Percentiles rank a stretch among this genome's conserved stretches.
Conservation (phyloP, 2,888 invertebrate genomes). For the Pseudolycoriella hygida region DNA sequence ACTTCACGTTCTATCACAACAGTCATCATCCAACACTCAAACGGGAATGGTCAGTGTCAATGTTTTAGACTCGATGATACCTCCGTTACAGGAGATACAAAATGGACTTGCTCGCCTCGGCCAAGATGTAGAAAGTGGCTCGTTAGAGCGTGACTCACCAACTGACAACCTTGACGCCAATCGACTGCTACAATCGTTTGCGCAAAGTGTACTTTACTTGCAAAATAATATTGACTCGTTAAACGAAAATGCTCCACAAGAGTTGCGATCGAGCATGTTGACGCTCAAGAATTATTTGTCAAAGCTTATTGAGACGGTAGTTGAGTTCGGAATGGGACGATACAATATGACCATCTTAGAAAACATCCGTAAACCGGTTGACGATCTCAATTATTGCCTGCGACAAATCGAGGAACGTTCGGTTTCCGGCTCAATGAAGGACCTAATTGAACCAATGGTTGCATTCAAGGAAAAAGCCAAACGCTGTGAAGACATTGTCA, state of each 20-base stretch:
- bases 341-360: slow-evolving; percentile 30
- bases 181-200: slow-evolving; percentile 26
- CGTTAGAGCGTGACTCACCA: slow-evolving; percentile 20
- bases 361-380: slow-evolving; percentile 32
- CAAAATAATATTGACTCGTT: slow-evolving; percentile 26
- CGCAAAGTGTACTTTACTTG: slow-evolving; percentile 26
- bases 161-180: slow-evolving; percentile 26
- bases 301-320: slow-evolving; percentile 36
- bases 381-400: slow-evolving; percentile 30
- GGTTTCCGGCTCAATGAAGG: slow-evolving; percentile 23
- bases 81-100: slow-evolving; percentile 40
- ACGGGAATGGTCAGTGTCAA: slow-evolving; percentile 27
- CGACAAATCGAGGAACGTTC: slow-evolving; percentile 27
- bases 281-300: slow-evolving; percentile 35
- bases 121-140: slow-evolving; percentile 28
- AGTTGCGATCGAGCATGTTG: slow-evolving; percentile 20
- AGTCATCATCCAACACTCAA: slow-evolving; percentile 18
- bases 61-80: slow-evolving; percentile 31
- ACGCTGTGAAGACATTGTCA: slow-evolving; percentile 18
- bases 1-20: slow-evolving; percentile 32
- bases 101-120: slow-evolving; percentile 32
- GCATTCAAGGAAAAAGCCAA: slow-evolving; percentile 23
- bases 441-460: slow-evolving; percentile 24
- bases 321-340: slow-evolving; percentile 28
- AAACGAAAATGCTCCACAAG: slow-evolving; percentile 16